Conservation (phyloP, 2,113 vertebrate genomes). For the Fregetta grallaria region DNA sequence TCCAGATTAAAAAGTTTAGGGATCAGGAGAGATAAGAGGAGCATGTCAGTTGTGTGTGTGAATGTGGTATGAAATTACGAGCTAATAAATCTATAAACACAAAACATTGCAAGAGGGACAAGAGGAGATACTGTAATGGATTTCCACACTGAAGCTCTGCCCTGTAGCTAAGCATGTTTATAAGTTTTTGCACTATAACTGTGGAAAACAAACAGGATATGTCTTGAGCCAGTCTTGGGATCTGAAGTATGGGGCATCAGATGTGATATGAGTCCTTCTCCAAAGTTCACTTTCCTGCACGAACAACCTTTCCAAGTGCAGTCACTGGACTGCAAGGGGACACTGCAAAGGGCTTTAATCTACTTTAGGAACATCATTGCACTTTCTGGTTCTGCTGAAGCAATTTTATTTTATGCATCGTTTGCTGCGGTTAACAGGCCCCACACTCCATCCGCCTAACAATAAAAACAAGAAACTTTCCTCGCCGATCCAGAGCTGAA, state of each 20-base stretch:
- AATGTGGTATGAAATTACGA: background rate
- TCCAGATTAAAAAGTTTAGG: background rate
- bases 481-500: background rate
- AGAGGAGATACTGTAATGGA: background rate
- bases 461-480: background rate
- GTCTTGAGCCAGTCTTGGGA: background rate
- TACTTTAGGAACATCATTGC: background rate
- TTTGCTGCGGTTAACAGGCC: background rate
- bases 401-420: background rate
- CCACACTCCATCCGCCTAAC: background rate
- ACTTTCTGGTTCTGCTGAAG: background rate
- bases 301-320: background rate
- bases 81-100: background rate
- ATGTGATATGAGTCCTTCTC: fast-evolving
- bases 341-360: background rate
- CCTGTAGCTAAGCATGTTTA: fast-evolving
- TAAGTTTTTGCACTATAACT: background rate
- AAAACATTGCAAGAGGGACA: background rate
- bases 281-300: background rate
- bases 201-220: background rate
- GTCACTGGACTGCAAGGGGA: background rate
- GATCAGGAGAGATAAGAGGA: fast-evolving
- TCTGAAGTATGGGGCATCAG: too few species aligned
- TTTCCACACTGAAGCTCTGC: background rate
- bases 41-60: background rate